Evolutionary conservation across 2,113 vertebrate genomes (phyloP), one percentile per base, ranked within the genome.

Genomic region (Cebidichthys violaceus): DNA sequence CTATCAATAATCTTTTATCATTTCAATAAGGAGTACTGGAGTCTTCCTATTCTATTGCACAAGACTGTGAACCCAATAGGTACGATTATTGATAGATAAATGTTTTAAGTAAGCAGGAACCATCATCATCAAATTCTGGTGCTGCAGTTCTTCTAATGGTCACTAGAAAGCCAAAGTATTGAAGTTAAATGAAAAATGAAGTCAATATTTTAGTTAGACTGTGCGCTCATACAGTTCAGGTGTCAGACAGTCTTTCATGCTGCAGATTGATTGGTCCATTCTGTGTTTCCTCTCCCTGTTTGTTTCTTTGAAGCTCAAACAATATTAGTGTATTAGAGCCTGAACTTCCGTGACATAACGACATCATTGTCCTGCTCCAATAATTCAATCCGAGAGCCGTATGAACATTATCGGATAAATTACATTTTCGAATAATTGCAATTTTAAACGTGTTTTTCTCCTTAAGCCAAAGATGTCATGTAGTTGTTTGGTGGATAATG

Each of bases 221-320:
- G n/a, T n/a, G n/a, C n/a, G 43, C 41, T 64, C 35, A 18, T 9
- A 6, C 20, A 43, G 27, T 33, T 24, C 65, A 27, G 22, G 37
- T 57, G 74, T 65, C 45, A 20, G 35, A 22, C 8, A 9, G 29
- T n/a, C 57, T 45, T 65, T 76, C 18, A 54, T 41, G 50, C 47
- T 15, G 45, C 73, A 65, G 24, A 77, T 39, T 24, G 52, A 77
- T 68, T 4, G 29, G 14, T 11, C 27, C 35, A 0, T 17, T 72
- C 9, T n/a, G 39, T 5, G 54, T 72, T 79, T 82, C 86, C 79
- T 61, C 37, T 52, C 62, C 27, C 35, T 31, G 4, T 45, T 47
- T 47, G 0, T 31, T 68, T 20, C 67, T 89, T 65, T 82, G 52
- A 86, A 73, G 20, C 81, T 54, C 24, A 7, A 33, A 41, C 57